A percentile compares a stretch with the other conserved stretches of the same genome.
These are phyloP conservation scores for Drosophila maculinotata DNA, from an alignment of 2,888 invertebrate species.

Conservation along the genomic window DNA sequence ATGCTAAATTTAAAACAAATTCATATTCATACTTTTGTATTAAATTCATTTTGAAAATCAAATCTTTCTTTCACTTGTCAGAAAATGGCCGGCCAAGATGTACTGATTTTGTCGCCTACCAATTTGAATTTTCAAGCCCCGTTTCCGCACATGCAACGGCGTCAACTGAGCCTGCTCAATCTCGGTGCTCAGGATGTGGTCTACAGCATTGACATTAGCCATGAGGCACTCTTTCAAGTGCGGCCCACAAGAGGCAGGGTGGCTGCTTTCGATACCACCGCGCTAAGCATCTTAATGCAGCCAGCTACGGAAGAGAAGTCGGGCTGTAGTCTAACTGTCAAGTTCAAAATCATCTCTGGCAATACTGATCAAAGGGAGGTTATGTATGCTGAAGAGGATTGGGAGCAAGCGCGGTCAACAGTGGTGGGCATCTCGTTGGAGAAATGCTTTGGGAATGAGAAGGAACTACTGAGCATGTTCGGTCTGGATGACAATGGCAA, in stretches of 20 bases:
- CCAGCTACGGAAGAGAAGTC: background rate
- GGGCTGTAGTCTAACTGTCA: constrained; percentile 3
- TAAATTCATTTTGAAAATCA: no score
- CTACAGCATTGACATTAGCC: constrained; percentile 12
- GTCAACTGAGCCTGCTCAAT: constrained; percentile 45
- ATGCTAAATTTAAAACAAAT: no score
- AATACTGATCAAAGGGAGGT: accelerated
- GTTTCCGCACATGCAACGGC: constrained; percentile 31
- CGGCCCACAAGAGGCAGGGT: constrained; percentile 11
- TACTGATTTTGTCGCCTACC: constrained; percentile 30
- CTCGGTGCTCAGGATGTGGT: constrained; percentile 11
- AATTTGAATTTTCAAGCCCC: constrained; percentile 42
- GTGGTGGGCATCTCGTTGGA: constrained; percentile 18
- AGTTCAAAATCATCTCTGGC: background rate
- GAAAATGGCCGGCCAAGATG: constrained; percentile 28
- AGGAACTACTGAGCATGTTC: background rate
- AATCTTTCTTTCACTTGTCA: no score
- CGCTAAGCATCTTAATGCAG: constrained; percentile 43
- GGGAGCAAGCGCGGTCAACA: background rate
- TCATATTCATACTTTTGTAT: no score
- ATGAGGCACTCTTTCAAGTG: constrained; percentile 1
- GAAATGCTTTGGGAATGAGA: background rate
- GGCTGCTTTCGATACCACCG: constrained; percentile 33
- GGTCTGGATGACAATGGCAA: background rate
- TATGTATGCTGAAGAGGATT: background rate